Evolutionary conservation across 2,113 vertebrate species (phyloP), one percentile per base, ranked within the genome.

Genomic region (Rhinopomastus cyanomelas): DNA sequence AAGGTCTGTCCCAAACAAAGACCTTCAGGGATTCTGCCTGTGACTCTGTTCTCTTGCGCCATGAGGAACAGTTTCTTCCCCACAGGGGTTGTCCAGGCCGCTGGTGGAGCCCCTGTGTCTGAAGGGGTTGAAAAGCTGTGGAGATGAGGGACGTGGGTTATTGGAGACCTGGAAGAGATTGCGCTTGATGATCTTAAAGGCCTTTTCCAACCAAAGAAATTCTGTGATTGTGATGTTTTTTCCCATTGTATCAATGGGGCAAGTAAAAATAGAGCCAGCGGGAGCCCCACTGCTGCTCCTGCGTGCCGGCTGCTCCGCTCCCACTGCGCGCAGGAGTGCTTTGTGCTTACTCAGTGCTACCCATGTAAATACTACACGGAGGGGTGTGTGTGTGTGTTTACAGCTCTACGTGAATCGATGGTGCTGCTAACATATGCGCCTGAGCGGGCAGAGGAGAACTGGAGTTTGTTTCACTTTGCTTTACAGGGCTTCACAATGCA

Each of bases 321-420:
- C 51, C 76, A 0, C 9, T 0, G 18, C 0, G 1, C 8, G 1
- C 17, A 5, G 2, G 13, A 5, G 0, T n/a, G 2, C 22, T 14
- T 9, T 4, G 30, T 21, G 74, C 21, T 49, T 3, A 0, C 13
- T 20, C 4, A 51, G 25, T 42, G 59, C 42, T 14, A 0, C 39
- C 32, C 8, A 0, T 4, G 23, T 49, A 25, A 68, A 36, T 26
- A 2, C 1, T 8, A 14, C 3, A 11, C 3, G 2, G 1, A 12
- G 6, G 19, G 77, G 51, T 4, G n/a, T 34, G n/a, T 4, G n/a
- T 34, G n/a, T 12, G 36, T 1, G 44, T 11, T 16, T 3, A 0
- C 3, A 9, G 7, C 7, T 23, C 9, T 23, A 8, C 34, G 12
- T 7, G 25, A 26, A 11, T 72, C 11, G 2, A 0, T 9, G 48